These are phyloP conservation scores for Cotesia glomerata DNA, from an alignment of 1,140 invertebrate species.

Conservation along the genomic window DNA sequence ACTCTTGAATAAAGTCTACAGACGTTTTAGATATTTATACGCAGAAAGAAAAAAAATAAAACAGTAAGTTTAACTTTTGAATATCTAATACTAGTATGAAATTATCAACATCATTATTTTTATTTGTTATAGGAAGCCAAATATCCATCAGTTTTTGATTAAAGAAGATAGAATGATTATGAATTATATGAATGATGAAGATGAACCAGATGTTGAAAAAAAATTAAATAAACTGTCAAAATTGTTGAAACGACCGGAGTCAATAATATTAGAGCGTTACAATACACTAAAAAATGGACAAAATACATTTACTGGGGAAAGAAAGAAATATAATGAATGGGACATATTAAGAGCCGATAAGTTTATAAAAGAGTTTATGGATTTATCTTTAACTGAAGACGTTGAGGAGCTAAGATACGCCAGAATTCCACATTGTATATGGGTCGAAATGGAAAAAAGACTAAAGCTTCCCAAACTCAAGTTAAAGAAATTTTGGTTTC, in stretches of 20 bases:
- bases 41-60: neutral
- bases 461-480: conserved; percentile 37
- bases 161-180: conserved; percentile 28
- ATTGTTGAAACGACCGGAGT: neutral
- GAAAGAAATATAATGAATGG: conserved; percentile 31
- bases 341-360: conserved; percentile 27
- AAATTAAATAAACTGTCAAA: neutral
- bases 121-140: neutral
- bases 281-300: neutral
- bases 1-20: conserved; percentile 48
- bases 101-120: neutral
- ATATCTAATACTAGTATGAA: too few relatives aligned
- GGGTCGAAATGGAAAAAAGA: conserved; percentile 45
- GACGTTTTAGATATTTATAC: conserved; percentile 47
- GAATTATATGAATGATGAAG: neutral
- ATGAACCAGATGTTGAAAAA: neutral
- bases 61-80: too few relatives aligned
- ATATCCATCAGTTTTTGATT: conserved; percentile 13
- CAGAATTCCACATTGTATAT: conserved; percentile 42
- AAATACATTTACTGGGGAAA: neutral
- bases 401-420: conserved; percentile 49
- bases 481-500: conserved; percentile 45
- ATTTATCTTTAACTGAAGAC: conserved; percentile 39
- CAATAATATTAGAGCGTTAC: neutral
- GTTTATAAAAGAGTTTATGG: conserved; percentile 43